A percentile compares a stretch with the other conserved stretches of the same genome.
phyloP scores from a whole-genome alignment of 2,113 vertebrate species.

The Menidia beryllina region DNA sequence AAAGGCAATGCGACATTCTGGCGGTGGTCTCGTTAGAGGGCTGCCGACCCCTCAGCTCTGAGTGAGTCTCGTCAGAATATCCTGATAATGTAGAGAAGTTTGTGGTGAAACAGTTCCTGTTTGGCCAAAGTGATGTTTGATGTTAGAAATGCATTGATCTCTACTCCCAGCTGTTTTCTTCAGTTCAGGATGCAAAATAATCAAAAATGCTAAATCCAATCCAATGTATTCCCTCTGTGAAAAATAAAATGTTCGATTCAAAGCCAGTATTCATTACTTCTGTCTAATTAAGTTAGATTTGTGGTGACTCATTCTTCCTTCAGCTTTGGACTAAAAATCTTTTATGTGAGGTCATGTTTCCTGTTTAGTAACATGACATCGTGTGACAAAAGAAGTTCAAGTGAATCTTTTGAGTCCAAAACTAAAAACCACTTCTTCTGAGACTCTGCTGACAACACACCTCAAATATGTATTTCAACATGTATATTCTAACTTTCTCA shows the following conservation, averaged over 20 bases:
- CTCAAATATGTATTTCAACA: no score
- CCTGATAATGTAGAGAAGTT: constrained; percentile 12
- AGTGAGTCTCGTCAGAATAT: constrained; percentile 29
- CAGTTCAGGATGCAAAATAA: not conserved
- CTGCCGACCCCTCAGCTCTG: constrained; percentile 10
- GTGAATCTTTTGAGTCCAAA: no score
- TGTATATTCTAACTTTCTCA: no score
- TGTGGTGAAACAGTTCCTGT: not conserved
- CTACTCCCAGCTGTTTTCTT: constrained; percentile 1
- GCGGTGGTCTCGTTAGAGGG: constrained; percentile 20
- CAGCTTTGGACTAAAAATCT: no score
- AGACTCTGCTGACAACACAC: no score
- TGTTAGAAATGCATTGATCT: constrained; percentile 2
- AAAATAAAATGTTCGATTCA: not conserved
- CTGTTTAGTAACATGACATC: no score
- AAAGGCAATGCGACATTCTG: constrained; percentile 55
- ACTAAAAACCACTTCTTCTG: no score
- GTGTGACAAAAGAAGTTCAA: no score
- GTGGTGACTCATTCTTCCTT: no score
- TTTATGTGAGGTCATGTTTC: no score
- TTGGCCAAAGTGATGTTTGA: constrained; percentile 7
- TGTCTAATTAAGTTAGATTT: no score
- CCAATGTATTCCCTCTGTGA: no score
- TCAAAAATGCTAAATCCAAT: not conserved
- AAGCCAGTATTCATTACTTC: not conserved